Base-by-base conservation (phyloP, 2,113 vertebrate species). In the Dipodomys stephensi region DNA sequence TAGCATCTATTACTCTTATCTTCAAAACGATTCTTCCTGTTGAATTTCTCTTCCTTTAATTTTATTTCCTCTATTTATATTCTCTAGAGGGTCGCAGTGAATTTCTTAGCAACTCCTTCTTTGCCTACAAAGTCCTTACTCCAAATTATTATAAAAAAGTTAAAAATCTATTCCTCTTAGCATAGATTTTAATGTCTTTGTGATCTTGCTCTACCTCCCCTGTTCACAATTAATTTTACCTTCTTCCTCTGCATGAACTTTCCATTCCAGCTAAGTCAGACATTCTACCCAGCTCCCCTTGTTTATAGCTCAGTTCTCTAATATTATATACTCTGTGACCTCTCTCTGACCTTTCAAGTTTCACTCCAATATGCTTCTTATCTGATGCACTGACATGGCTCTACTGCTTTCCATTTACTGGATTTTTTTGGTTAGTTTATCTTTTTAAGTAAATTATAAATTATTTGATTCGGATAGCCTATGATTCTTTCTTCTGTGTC, bases 401-500 rank as follows among this genome's bases (percentile, higher is more conserved):
- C 46, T 88, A 39, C 6, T 69, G 28, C n/a, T 90, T 88, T 90
- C 46, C 83, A 90, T 83, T 85, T 83, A 62, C 67, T 83, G 53
- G 35, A 44, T 92, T 95, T 92, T 94, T 57, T 18, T 94, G 83
- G 32, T 90, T 93, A 95, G 79, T 91, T 93, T 90, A 88, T 95
- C 71, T 96, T 93, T 62, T 27, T 35, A 87, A 90, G 95, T 81
- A 93, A 94, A 85, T 92, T 87, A 90, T 60, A 95, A 95, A 76
- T 71, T 83, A 72, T 62, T 92, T 60, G 53, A 81, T 53, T 86
- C 78, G 82, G 79, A 87, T 74, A 76, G 12, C 16, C 7, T 46
- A 4, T 6, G 64, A 89, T 69, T 79, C 62, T 78, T 57, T 83
- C 65, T 80, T 92, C 65, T 46, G 28, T 44, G 64, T 71, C 69